phyloP scores from a whole-genome alignment of 1,140 invertebrate species.

The Thaumatotibia leucotreta region DNA sequence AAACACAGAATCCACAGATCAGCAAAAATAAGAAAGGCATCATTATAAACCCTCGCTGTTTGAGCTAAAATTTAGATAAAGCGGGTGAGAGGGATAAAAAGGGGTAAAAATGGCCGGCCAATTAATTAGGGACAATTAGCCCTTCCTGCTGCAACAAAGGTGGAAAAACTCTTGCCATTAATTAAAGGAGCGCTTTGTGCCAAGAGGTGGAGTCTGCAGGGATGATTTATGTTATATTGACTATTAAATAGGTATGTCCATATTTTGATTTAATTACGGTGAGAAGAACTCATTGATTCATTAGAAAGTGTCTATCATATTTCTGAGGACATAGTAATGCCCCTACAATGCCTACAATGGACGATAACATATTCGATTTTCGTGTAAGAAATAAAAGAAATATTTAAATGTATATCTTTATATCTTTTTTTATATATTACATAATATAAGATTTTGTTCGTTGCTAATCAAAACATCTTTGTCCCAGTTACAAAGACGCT shows the following conservation, averaged over 20 bases:
- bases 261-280: neutral
- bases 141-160: slow-evolving; percentile 57
- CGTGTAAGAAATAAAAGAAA: no score
- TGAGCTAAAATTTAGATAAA: slow-evolving; percentile 30
- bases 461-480: no score
- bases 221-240: neutral
- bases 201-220: neutral
- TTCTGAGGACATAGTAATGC: no score
- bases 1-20: neutral
- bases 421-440: no score
- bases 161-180: slow-evolving; percentile 66
- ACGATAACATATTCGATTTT: no score
- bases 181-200: slow-evolving; percentile 35
- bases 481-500: no score
- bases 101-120: slow-evolving; percentile 41
- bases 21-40: neutral
- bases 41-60: slow-evolving; percentile 13
- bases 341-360: no score
- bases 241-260: neutral
- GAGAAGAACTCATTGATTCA: neutral
- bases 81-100: slow-evolving; percentile 36
- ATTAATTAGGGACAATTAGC: slow-evolving; percentile 71
- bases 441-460: no score
- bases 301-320: no score
- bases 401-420: no score